Evolutionary conservation across 37 sponge, comb jelly and placozoan genomes (phyloP).

Genomic region (Tethya wilhelma): DNA sequence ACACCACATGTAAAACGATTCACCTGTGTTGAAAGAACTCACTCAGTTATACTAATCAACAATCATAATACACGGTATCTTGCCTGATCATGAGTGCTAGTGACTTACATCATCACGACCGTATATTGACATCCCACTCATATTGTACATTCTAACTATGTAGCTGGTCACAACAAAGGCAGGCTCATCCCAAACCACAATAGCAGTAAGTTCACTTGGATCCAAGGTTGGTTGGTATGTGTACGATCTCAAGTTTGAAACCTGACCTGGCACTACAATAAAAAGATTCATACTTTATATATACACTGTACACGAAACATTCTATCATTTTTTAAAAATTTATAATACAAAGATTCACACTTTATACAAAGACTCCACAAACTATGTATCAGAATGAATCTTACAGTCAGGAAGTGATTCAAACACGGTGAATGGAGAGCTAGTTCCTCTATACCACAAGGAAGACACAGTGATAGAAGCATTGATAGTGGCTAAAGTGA

Average conservation of each 20-base stretch:
- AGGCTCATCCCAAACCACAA: constrained; percentile 48
- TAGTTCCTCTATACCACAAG: constrained; percentile 24
- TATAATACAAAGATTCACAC: too few species aligned
- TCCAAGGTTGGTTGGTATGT: constrained; percentile 23
- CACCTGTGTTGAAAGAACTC: not conserved
- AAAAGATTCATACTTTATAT: too few species aligned
- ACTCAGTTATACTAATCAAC: not conserved
- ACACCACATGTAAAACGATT: not conserved
- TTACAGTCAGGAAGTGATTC: constrained; percentile 4
- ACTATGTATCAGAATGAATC: too few species aligned
- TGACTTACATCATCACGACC: not conserved
- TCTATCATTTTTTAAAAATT: too few species aligned
- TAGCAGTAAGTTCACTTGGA: constrained; percentile 10
- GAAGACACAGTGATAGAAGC: constrained; percentile 7
- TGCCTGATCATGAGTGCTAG: not conserved
- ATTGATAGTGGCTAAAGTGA: constrained; percentile 3
- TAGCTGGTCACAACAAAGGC: not conserved
- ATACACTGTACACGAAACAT: too few species aligned
- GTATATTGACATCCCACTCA: not conserved
- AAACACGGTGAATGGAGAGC: not conserved
- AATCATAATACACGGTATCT: not conserved
- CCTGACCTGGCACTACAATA: constrained; percentile 28
- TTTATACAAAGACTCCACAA: too few species aligned
- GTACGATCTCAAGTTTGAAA: constrained; percentile 35
- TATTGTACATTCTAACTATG: not conserved